Conservation (phyloP, 2,797 vertebrate species). For the Brachymystax lenok region DNA sequence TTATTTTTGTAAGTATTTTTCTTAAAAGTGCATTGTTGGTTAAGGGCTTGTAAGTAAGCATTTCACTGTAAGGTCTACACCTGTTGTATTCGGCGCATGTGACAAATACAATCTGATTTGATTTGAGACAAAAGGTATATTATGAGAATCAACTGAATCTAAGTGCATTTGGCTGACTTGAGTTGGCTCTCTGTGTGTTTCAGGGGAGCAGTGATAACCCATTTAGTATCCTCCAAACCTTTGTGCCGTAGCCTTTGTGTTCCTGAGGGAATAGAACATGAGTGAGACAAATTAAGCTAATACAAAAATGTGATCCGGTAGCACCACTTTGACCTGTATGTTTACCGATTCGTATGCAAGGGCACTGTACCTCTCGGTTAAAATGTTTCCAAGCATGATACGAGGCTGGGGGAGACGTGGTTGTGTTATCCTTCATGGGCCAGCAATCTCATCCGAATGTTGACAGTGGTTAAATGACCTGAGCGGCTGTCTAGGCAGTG, state of each 20-base stretch:
- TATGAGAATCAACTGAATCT: neutral
- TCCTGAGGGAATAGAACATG: neutral
- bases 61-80: no score
- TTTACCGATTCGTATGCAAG: conserved; percentile 3
- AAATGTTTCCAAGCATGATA: conserved; percentile 24
- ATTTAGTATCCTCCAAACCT: neutral
- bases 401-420: conserved; percentile 38
- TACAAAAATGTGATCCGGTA: neutral
- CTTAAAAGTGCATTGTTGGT: no score
- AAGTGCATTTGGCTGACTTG: neutral
- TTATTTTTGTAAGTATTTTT: no score
- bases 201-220: neutral
- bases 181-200: neutral
- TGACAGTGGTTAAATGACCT: conserved; percentile 68
- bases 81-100: no score
- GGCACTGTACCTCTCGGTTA: conserved; percentile 9
- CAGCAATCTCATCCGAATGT: conserved; percentile 56
- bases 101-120: no score
- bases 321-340: conserved; percentile 1
- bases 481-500: conserved; percentile 52
- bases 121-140: no score
- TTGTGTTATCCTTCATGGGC: conserved; percentile 61
- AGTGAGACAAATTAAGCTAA: conserved; percentile 16
- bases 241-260: neutral
- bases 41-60: no score